Evolutionary conservation across 2,113 vertebrate genomes (phyloP).

Genomic region (Cyprinodon brontotheroides): DNA sequence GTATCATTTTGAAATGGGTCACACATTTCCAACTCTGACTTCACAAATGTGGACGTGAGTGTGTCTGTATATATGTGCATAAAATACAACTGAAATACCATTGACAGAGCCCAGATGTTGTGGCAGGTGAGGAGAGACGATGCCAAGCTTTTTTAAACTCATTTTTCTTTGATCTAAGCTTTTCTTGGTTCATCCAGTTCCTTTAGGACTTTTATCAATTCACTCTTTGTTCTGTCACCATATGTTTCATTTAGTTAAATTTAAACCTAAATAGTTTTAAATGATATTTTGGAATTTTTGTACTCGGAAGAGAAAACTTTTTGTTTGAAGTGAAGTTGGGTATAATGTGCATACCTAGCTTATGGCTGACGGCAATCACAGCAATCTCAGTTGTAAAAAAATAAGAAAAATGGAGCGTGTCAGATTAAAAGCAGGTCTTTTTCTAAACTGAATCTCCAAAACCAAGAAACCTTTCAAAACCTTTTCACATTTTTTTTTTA

Average conservation of each 20-base stretch:
- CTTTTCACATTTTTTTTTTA: neutral
- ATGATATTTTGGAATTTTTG: neutral
- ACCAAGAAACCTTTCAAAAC: neutral
- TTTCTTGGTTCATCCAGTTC: neutral
- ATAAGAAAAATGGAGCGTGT: neutral
- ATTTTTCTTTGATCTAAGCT: neutral
- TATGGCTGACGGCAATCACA: neutral
- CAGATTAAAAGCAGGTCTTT: neutral
- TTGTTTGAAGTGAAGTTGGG: neutral
- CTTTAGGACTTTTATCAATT: neutral
- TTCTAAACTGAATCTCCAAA: neutral
- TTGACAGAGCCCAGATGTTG: slow-evolving; percentile 53
- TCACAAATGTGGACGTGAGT: neutral
- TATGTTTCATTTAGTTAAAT: neutral
- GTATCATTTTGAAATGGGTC: slow-evolving; percentile 50
- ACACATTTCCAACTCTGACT: slow-evolving; percentile 27
- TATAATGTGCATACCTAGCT: neutral
- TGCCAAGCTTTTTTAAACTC: neutral
- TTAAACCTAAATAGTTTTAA: neutral
- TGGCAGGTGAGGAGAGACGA: slow-evolving; percentile 23
- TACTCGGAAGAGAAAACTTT: neutral
- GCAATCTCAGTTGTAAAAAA: neutral
- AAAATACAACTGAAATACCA: slow-evolving; percentile 23
- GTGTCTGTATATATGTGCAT: neutral
- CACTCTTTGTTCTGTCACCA: neutral